phyloP scores from a whole-genome alignment of 2,113 vertebrate species.

The Lagopus muta region DNA sequence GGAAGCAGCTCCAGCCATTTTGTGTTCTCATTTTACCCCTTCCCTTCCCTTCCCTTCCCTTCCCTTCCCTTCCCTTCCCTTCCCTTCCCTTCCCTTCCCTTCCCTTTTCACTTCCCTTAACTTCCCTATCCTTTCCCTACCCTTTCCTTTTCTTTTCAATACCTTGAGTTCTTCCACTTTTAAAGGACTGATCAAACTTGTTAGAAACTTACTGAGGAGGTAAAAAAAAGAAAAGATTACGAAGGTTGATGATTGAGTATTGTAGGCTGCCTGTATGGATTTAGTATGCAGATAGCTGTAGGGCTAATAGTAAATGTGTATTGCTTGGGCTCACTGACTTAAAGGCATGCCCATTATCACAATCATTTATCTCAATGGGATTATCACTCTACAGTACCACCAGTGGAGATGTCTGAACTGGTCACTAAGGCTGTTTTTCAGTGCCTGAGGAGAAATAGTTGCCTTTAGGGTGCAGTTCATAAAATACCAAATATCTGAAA shows the following conservation, averaged over 20 bases:
- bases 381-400: background rate
- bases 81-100: background rate
- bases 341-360: background rate
- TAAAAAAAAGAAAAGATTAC: background rate
- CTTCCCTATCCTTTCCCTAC: background rate
- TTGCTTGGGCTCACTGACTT: background rate
- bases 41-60: too few species aligned
- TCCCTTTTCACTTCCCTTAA: too few species aligned
- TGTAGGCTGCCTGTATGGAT: background rate
- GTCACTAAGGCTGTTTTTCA: background rate
- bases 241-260: background rate
- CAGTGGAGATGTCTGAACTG: background rate
- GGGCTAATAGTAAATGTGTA: background rate
- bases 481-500: background rate
- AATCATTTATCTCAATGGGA: background rate
- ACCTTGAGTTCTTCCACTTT: background rate
- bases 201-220: background rate
- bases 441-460: background rate
- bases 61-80: too few species aligned
- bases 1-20: too few species aligned
- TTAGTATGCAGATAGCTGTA: background rate
- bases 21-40: background rate
- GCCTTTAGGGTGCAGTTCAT: background rate
- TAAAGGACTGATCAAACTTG: background rate
- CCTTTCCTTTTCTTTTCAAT: background rate